These are phyloP conservation scores for Halesus radiatus DNA, from an alignment of 1,140 invertebrate species.

Conservation along the genomic window DNA sequence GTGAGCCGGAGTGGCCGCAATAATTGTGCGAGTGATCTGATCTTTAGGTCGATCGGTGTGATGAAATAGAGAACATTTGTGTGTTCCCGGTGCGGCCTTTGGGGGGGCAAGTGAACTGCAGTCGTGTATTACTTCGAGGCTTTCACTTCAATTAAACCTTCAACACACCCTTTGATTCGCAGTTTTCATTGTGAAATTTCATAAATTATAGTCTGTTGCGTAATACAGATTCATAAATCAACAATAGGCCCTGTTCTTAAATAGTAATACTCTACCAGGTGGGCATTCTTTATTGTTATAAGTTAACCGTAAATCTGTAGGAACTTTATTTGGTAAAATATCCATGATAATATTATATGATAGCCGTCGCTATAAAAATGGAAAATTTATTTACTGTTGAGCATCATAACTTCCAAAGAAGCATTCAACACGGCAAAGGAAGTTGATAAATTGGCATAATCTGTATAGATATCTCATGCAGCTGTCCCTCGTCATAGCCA, in stretches of 20 bases:
- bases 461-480: constrained; percentile 24
- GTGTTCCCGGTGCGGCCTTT: constrained; percentile 8
- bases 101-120: constrained; percentile 2
- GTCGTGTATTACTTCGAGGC: neutral
- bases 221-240: neutral
- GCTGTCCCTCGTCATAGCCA: constrained; percentile 28
- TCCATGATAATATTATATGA: too few species aligned
- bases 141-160: neutral
- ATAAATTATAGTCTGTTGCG: neutral
- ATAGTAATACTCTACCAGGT: too few species aligned
- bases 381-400: too few species aligned
- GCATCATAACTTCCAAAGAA: neutral
- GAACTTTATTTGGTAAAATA: too few species aligned
- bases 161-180: too few species aligned
- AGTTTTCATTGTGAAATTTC: neutral
- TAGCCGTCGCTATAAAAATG: too few species aligned
- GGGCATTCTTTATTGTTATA: too few species aligned
- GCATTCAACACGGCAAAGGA: neutral
- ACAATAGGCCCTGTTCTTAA: too few species aligned
- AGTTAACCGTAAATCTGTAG: too few species aligned
- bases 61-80: constrained; percentile 37
- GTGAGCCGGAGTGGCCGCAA: constrained; percentile 9
- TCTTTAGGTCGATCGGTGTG: constrained; percentile 27
- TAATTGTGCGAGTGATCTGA: constrained; percentile 40
- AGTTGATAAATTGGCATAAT: constrained; percentile 8